These are phyloP conservation scores for Acrocephalus kingi DNA, from an alignment of 2,113 vertebrate species.

Conservation along the genomic window DNA sequence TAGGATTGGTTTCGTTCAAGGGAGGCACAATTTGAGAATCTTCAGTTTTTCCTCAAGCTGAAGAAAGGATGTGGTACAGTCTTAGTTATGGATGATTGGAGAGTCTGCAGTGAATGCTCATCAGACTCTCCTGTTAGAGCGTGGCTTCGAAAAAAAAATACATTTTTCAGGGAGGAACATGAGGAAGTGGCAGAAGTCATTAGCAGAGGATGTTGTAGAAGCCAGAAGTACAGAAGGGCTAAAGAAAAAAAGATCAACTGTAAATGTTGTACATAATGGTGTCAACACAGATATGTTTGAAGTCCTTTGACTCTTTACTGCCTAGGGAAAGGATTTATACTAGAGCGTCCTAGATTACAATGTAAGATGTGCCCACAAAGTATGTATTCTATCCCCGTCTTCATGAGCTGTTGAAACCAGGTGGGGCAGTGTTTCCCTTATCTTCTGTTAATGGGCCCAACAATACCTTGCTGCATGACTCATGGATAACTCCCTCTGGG, in stretches of 20 bases:
- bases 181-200: background rate
- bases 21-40: background rate
- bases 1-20: background rate
- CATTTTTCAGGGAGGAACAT: background rate
- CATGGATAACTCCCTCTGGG: no score
- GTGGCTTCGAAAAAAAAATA: background rate
- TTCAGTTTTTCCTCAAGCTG: background rate
- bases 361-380: no score
- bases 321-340: background rate
- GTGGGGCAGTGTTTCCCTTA: no score
- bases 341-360: background rate
- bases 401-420: no score
- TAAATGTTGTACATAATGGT: background rate
- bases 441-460: no score
- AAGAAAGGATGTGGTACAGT: background rate
- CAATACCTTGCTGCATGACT: no score
- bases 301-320: background rate
- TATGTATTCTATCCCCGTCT: no score
- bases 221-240: background rate
- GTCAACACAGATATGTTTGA: background rate
- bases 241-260: background rate
- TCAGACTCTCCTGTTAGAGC: background rate
- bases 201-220: background rate
- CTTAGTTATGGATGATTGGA: background rate
- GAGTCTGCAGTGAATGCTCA: background rate